Percentiles rank a stretch among this genome's conserved stretches.
phyloP scores from a whole-genome alignment of 2,113 vertebrate genomes.

The Dipodomys stephensi region DNA sequence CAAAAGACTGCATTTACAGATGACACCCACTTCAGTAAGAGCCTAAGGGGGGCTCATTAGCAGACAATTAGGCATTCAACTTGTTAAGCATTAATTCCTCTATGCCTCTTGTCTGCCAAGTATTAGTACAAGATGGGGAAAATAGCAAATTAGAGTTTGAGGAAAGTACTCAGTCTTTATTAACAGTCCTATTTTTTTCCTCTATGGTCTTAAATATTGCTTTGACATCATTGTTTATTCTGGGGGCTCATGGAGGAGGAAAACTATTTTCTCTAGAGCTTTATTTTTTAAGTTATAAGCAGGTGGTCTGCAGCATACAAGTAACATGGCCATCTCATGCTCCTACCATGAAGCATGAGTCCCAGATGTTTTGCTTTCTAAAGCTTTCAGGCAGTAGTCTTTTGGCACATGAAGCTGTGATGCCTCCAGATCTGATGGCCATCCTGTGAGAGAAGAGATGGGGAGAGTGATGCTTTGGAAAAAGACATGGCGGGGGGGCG shows the following conservation, averaged over 20 bases:
- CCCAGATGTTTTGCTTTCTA: background rate
- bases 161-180: background rate
- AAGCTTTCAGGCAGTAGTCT: background rate
- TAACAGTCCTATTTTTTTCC: background rate
- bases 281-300: background rate
- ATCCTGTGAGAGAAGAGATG: background rate
- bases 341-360: background rate
- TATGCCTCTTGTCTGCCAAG: constrained; percentile 28
- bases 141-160: background rate
- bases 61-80: constrained; percentile 66
- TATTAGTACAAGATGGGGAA: background rate
- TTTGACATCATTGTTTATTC: background rate
- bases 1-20: constrained; percentile 71
- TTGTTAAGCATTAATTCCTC: constrained; percentile 76
- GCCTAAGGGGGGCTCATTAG: constrained; percentile 73
- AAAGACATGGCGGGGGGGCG: background rate
- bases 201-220: background rate
- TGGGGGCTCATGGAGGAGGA: background rate
- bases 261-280: background rate
- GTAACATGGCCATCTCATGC: background rate
- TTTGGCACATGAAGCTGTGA: background rate
- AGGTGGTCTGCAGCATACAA: background rate
- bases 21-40: constrained; percentile 67
- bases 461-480: background rate
- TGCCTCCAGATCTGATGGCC: background rate